Percentiles rank a stretch among this genome's conserved stretches.
Conservation (phyloP, 2,797 vertebrate species). For the Numenius phaeopus region DNA sequence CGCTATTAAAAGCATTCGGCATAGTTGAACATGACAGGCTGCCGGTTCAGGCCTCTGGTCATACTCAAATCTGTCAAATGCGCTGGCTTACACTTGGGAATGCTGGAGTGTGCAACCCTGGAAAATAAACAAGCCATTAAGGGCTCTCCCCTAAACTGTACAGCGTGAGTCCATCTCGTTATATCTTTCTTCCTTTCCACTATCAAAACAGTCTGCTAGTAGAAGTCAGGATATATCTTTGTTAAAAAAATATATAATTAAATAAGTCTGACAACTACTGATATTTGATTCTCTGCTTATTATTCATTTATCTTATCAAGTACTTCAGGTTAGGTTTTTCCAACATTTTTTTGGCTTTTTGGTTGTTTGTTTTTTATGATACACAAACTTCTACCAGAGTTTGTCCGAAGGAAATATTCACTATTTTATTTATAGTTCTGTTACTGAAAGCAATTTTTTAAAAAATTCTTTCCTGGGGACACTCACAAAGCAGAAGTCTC, state of each 20-base stretch:
- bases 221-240: not conserved
- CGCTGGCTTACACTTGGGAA: not conserved
- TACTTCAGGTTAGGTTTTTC: not conserved
- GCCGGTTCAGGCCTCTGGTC: not conserved
- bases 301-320: not conserved
- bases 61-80: not conserved
- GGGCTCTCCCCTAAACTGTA: not conserved
- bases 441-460: not conserved
- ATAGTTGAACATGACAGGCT: not conserved
- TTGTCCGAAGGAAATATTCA: not conserved
- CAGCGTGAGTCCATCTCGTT: not conserved
- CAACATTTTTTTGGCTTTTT: not conserved
- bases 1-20: not conserved
- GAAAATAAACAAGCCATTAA: constrained; percentile 29
- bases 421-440: not conserved
- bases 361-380: not conserved
- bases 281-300: not conserved
- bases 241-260: not conserved
- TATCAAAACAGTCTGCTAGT: not conserved
- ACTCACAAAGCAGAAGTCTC: not conserved
- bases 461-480: not conserved
- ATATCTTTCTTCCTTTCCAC: not conserved
- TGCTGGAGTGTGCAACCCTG: not conserved
- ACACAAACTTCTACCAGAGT: not conserved
- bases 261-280: not conserved